Evolutionary conservation across 2,797 vertebrate species (phyloP), one percentile per base, ranked within the genome.

Genomic region (Potorous gilbertii): DNA sequence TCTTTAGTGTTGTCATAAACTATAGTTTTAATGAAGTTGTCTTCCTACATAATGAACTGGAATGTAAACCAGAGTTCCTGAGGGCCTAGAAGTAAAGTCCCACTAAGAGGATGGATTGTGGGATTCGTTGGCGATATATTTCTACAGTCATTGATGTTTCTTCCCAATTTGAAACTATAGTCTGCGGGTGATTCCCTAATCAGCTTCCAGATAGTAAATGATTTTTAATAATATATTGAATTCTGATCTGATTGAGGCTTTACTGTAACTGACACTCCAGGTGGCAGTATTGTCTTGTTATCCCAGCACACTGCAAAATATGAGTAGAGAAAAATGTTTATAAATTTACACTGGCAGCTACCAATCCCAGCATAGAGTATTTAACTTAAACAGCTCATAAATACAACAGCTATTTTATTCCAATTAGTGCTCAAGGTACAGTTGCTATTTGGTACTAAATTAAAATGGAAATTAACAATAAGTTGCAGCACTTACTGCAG

Each of bases 251-350:
- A 16, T 91, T 10, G 91, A 91, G 10, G 3, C 90, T 59, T 54
- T 96, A 95, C 34, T 31, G 54, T 34, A 89, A 0, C 56, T 91
- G 52, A 27, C 24, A 92, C 98, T 96, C 91, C 97, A 98, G 98
- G 95, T 98, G 98, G 98, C 98, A 97, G 96, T 97, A 62, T 96
- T 98, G 94, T 95, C 93, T 96, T 95, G 50, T 50, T 87, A 95
- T 56, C 96, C 62, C 90, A 96, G 57, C 11, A 28, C 91, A 87
- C 89, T 40, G 87, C 57, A 54, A 93, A 89, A 91, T 89, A 54
- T 54, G 5, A 74, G 21, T 56, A 34, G 0, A 95, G 57, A 90
- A 74, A 55, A 94, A 92, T 24, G 31, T 92, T 96, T 74, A 31
- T 56, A 74, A 95, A 56, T 62, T 50, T 81, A 40, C 55, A 87